Base-by-base conservation (phyloP, 2,888 invertebrate species). In the Chorisops tibialis region DNA sequence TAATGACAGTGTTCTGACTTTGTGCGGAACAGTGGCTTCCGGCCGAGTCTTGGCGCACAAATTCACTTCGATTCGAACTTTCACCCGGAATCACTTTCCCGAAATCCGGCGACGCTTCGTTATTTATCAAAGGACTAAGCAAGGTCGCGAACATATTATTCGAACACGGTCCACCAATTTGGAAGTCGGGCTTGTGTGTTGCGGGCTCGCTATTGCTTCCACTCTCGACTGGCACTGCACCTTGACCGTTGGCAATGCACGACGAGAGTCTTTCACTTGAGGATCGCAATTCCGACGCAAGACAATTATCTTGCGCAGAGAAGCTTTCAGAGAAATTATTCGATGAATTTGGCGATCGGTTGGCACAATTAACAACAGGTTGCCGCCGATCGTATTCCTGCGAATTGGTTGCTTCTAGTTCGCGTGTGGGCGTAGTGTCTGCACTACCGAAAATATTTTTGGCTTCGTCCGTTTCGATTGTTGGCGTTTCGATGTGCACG, bases 21-120 rank as follows among this genome's bases (percentile, higher is more conserved):
- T 79, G 83, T 63, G 87, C 87, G 61, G 87, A 87, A 72, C 83
- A 82, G 69, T 83, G 80, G 70, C 84, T 84, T 71, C 83, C 83
- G 58, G 82, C 80, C 47, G 85, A 85, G 72, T 84, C 83, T 74
- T 83, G 83, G 58, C 54, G 54, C 14, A 62, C 56, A 24, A 56
- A 39, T 37, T 56, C 56, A 52, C 61, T 50, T 19, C 41, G 43
- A 50, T 43, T 24, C 18, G 14, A 30, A 43, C 18, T 61, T 4
- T 14, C 16, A 16, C 43, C 56, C 16, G 12, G 16, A 30, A 5
- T 22, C 56, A 30, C 56, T 24, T 30, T 30, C 12, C 6, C 19
- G 18, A 11, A 43, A 14, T 37, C 35, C 16, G 35, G 6, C 14
- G 48, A 35, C 5, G 14, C 50, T 22, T 35, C 18, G 30, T 49